Evolutionary conservation across 1,140 invertebrate species (phyloP).

Genomic region (Bombus impatiens): DNA sequence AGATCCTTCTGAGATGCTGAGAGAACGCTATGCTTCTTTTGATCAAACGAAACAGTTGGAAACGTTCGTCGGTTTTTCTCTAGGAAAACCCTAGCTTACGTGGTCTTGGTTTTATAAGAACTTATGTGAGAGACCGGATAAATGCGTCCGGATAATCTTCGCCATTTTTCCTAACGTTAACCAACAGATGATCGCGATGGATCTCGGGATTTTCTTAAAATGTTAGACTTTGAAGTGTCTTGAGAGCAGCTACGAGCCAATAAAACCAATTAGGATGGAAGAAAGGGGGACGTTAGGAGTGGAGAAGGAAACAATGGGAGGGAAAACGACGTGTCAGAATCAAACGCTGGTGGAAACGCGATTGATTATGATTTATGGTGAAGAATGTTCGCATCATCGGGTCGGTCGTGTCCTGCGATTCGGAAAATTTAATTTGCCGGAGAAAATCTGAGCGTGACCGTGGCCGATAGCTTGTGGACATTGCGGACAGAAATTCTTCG

Average conservation of each 20-base stretch:
- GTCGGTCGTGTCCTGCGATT: slow-evolving; percentile 63
- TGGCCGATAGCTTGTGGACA: not conserved
- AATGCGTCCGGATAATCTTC: slow-evolving; percentile 61
- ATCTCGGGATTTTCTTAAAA: slow-evolving; percentile 14
- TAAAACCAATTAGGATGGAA: not conserved
- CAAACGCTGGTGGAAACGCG: slow-evolving; percentile 57
- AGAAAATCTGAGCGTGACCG: slow-evolving; percentile 43
- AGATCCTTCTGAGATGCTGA: not conserved
- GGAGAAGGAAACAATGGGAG: slow-evolving; percentile 15
- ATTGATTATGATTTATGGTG: slow-evolving; percentile 75
- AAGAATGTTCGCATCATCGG: slow-evolving; percentile 57
- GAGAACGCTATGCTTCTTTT: slow-evolving; percentile 24
- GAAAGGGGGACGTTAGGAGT: not conserved
- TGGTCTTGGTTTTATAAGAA: slow-evolving; percentile 56
- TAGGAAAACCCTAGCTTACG: not conserved
- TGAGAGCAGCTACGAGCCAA: not conserved
- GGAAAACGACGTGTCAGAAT: slow-evolving; percentile 57
- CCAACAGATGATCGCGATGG: slow-evolving; percentile 26
- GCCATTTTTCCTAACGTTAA: slow-evolving; percentile 58
- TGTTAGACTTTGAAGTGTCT: not conserved
- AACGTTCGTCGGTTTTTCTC: slow-evolving; percentile 45
- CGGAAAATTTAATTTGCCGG: slow-evolving; percentile 71
- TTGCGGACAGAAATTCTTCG: slow-evolving; percentile 18
- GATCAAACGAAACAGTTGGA: slow-evolving; percentile 46
- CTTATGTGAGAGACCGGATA: slow-evolving; percentile 62